These are phyloP conservation scores for Nasalis larvatus DNA, from an alignment of 2,113 vertebrate genomes.

Conservation along the genomic window DNA sequence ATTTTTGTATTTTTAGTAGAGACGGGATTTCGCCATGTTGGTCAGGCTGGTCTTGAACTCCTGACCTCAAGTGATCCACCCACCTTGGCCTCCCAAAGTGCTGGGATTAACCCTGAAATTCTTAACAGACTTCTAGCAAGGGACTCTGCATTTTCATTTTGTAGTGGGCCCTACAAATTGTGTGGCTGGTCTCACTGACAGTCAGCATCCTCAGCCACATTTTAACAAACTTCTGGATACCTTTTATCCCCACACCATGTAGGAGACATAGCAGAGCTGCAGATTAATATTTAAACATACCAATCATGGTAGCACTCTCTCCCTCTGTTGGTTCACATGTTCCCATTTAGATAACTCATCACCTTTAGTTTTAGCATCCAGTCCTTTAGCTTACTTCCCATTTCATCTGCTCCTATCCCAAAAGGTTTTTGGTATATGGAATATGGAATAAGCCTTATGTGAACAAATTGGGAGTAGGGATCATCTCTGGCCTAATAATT, in stretches of 20 bases:
- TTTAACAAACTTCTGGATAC: not conserved
- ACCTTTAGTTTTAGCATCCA: not conserved
- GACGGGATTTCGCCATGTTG: no score
- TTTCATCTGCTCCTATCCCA: not conserved
- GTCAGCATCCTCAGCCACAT: not conserved
- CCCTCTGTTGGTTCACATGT: not conserved
- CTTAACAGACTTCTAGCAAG: not conserved
- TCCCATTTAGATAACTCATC: not conserved
- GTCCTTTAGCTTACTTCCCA: not conserved
- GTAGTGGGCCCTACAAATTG: not conserved
- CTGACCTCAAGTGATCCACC: no score
- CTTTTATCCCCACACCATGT: not conserved
- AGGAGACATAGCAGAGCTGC: not conserved
- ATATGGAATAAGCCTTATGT: not conserved
- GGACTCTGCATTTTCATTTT: not conserved
- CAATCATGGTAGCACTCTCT: not conserved
- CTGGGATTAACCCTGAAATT: not conserved
- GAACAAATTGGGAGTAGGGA: not conserved
- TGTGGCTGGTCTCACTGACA: not conserved
- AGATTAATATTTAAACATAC: not conserved
- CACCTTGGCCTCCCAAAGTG: no score
- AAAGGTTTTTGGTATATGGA: not conserved
- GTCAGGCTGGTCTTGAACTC: no score
- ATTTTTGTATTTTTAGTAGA: no score
- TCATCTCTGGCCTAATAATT: not conserved